Evolutionary conservation across 2,888 invertebrate species (phyloP), one percentile per base, ranked within the genome.

Genomic region (Orthosia gothica): DNA sequence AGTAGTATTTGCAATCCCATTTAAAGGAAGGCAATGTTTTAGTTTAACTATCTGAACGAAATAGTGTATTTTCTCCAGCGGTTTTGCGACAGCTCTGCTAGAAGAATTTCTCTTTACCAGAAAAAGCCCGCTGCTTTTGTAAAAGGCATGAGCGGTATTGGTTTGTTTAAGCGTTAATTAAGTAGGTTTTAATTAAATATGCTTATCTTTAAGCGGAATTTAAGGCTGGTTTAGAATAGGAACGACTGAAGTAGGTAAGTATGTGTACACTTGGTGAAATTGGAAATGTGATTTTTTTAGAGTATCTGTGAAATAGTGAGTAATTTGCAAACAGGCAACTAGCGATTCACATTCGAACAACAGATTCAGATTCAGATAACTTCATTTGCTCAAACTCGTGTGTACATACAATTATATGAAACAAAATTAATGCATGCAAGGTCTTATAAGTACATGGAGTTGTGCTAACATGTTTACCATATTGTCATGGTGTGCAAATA

Each of bases 161-260:
- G 58, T 49, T 13, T 40, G 13, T 18, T 45, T 47, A 49, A 68
- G 62, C 15, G 16, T 76, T 58, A 67, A 63, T 70, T 45, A 79
- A 61, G 16, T 55, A 61, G 40, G n/a, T 18, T 50, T 54, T 70
- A 64, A 63, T 59, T 62, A 55, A n/a, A 11, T 50, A 52, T 32
- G 13, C 55, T 58, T 78, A 70, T 70, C 49, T 64, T 50, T 5
- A 50, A 20, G 45, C 26, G 18, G 54, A 0, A 52, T 69, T 54
- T 13, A 77, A n/a, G 23, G 49, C 62, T 52, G 16, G 15, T 15
- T 52, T 47, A 32, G 1, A 13, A n/a, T 32, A 26, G 5, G 45
- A 23, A 32, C 7, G 16, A 32, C n/a, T 67, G 11, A 45, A 20
- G n/a, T 13, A 16, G 12, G 26, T 58, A 16, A 12, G 1, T 13